phyloP scores from a whole-genome alignment of 2,888 invertebrate species.

The Palloptera scutellata region DNA sequence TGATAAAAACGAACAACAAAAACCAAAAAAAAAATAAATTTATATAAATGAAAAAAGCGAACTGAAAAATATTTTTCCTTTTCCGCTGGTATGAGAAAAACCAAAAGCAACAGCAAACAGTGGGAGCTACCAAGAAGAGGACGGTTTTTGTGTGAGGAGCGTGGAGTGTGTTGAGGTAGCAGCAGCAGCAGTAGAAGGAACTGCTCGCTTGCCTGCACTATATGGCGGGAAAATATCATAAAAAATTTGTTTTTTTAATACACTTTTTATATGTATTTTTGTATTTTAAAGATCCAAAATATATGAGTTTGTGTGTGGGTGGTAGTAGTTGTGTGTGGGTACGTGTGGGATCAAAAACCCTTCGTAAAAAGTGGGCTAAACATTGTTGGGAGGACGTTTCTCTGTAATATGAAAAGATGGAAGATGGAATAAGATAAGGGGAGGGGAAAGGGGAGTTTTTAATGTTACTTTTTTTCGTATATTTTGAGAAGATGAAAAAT shows the following conservation, averaged over 20 bases:
- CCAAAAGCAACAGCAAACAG: constrained; percentile 43
- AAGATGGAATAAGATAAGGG: too few relatives aligned
- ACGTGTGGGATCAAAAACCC: constrained; percentile 46
- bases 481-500: constrained; percentile 32
- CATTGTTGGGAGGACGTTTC: constrained; percentile 25
- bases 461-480: constrained; percentile 28
- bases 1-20: constrained; percentile 33
- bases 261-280: constrained; percentile 15
- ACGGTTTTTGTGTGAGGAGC: background rate
- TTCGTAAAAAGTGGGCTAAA: constrained; percentile 42
- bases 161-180: constrained; percentile 7
- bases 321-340: constrained; percentile 27
- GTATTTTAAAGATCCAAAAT: constrained; percentile 50
- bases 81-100: constrained; percentile 47
- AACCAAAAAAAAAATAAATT: constrained; percentile 50
- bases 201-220: background rate
- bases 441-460: constrained; percentile 13
- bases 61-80: constrained; percentile 58
- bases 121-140: constrained; percentile 12
- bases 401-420: background rate
- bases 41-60: constrained; percentile 48
- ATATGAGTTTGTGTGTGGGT: constrained; percentile 24
- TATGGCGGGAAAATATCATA: constrained; percentile 10
- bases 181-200: background rate
- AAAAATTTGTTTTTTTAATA: constrained; percentile 15